Conservation (phyloP, 2,888 invertebrate species). For the Sceliomorpha sp. region DNA sequence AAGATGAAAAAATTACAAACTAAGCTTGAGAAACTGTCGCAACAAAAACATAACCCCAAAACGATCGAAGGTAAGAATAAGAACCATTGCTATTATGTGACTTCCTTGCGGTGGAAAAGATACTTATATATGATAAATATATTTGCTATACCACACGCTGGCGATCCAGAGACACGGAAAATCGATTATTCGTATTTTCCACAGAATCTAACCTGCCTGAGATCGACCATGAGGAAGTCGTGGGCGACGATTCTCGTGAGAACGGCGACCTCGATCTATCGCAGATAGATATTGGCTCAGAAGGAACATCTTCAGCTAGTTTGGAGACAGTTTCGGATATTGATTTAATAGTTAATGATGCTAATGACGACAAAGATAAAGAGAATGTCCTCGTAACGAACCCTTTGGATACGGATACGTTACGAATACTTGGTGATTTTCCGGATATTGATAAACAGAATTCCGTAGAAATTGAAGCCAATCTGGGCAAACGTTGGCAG, state of each 20-base stretch:
- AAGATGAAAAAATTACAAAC: background rate
- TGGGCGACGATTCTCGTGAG: no score
- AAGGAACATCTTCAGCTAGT: background rate
- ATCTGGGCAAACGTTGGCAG: constrained; percentile 12
- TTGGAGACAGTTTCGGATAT: background rate
- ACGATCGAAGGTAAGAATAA: background rate
- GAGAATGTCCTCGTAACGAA: background rate
- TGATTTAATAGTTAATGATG: background rate
- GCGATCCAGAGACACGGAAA: background rate
- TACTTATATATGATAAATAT: no score
- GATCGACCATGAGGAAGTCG: background rate
- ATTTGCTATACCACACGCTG: background rate
- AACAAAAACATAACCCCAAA: background rate
- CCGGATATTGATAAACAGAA: background rate
- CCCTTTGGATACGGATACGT: background rate
- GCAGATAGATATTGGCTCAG: background rate
- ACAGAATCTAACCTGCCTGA: background rate
- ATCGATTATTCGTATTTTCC: background rate
- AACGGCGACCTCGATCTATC: background rate
- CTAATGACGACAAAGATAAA: background rate
- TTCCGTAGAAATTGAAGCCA: background rate
- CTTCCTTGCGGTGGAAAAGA: background rate
- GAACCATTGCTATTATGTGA: background rate
- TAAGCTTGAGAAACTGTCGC: background rate
- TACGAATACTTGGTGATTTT: constrained; percentile 1